Evolutionary conservation across 2,797 vertebrate species (phyloP), one percentile per base, ranked within the genome.

Genomic region (Bovichtus diacanthus): DNA sequence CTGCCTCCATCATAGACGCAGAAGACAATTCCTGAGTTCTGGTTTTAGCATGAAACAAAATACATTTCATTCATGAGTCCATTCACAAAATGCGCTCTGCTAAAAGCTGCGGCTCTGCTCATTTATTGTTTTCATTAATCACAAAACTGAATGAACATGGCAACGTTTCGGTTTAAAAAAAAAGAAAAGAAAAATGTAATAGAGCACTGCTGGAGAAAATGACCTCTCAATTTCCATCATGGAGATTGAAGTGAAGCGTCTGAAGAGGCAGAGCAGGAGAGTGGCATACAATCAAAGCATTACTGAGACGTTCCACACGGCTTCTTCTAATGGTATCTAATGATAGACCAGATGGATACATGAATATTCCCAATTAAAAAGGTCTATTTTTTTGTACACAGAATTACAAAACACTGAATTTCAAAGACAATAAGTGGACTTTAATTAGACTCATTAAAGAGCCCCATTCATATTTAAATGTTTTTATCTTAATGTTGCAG

Each of bases 301-400:
- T 31, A 80, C 80, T 13, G 51, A 65, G 66, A 54, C 5, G 15
- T 13, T 56, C 15, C 43, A 41, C 44, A 51, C 27, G 44, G 12
- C 11, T 18, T 29, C 7, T 76, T 74, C 31, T 60, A 71, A 81
- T 66, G 34, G 50, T 5, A 9, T 23, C 19, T 34, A 50, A 50
- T n/a, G 59, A 70, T 9, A 16, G 58, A 66, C 21, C 56, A 72
- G 56, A 74, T 38, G 70, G 80, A 75, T 46, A 13, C 61, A 75
- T 80, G 47, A 80, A 83, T 62, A 82, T 59, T 70, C 11, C 55
- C 59, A 78, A 70, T 81, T 71, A 64, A 56, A 44, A 77, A 36
- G 44, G 8, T 29, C 53, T 80, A 70, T 76, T 81, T 76, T 81
- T 78, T 62, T 65, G 43, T 25, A 36, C 55, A 18, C 21, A 53